Conservation (phyloP, 2,888 invertebrate species). For the Eucriotettix oculatus region DNA sequence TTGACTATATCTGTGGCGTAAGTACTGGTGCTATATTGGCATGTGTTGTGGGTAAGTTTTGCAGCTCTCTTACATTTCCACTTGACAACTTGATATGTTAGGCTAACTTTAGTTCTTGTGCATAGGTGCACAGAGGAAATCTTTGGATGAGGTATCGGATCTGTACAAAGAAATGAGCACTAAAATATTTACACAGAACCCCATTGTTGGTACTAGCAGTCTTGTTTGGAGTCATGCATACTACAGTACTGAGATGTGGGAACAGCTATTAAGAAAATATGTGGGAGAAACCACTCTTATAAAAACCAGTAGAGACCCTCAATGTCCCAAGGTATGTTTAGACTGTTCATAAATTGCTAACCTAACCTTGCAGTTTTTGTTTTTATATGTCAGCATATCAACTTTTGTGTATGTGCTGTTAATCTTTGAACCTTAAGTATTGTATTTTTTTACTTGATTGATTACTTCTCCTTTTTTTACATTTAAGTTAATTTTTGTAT, state of each 20-base stretch:
- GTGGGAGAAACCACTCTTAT: slow-evolving; percentile 44
- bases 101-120: neutral
- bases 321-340: slow-evolving; percentile 35
- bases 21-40: slow-evolving; percentile 72
- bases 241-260: slow-evolving; percentile 75
- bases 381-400: too few relatives aligned
- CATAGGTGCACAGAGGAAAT: slow-evolving; percentile 35
- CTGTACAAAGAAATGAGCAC: slow-evolving; percentile 41
- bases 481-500: too few relatives aligned
- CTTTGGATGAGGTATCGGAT: slow-evolving; percentile 40
- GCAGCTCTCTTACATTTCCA: too few relatives aligned
- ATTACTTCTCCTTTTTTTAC: too few relatives aligned
- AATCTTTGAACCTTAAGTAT: too few relatives aligned
- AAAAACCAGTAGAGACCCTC: slow-evolving; percentile 33
- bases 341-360: slow-evolving; percentile 1
- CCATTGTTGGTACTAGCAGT: slow-evolving; percentile 51
- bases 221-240: slow-evolving; percentile 76
- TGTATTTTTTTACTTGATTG: too few relatives aligned
- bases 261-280: slow-evolving; percentile 50
- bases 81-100: too few relatives aligned
- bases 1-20: slow-evolving; percentile 75
- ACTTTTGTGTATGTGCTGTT: too few relatives aligned
- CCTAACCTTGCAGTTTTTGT: too few relatives aligned
- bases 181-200: slow-evolving; percentile 47
- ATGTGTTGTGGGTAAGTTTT: slow-evolving; percentile 43